Evolutionary conservation across 2,113 vertebrate species (phyloP).

Genomic region (Clinocottus analis): DNA sequence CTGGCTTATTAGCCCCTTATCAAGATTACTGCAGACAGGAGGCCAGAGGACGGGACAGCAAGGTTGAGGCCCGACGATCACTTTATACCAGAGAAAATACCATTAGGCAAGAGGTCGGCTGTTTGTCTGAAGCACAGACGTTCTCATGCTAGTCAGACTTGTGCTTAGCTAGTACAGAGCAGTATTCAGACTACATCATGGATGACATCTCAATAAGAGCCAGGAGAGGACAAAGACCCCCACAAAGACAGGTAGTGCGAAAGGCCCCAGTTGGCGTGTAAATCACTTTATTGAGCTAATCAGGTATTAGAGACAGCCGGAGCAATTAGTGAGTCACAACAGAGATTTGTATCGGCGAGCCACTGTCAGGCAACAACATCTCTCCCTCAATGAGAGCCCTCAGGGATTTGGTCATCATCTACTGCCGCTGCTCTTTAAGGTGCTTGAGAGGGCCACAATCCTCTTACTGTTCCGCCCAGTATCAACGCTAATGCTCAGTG

Average conservation of each 20-base stretch:
- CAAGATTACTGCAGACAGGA: conserved; percentile 61
- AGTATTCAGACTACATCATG: neutral
- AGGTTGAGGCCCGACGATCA: conserved; percentile 47
- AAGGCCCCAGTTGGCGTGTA: conserved; percentile 29
- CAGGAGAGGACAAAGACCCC: conserved; percentile 14
- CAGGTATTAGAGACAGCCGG: conserved; percentile 45
- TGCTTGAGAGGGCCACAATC: conserved; percentile 54
- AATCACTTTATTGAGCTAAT: conserved; percentile 61
- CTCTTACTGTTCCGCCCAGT: conserved; percentile 44
- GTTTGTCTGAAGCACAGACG: conserved; percentile 7
- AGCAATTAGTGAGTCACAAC: conserved; percentile 53
- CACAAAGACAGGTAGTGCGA: conserved; percentile 9
- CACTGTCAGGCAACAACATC: conserved; percentile 3
- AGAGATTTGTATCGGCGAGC: conserved; percentile 42
- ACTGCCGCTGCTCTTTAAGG: conserved; percentile 22
- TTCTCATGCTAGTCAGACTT: too few relatives aligned
- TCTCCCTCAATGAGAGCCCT: conserved; percentile 35
- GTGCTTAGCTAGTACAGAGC: too few relatives aligned
- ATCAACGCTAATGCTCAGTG: conserved; percentile 19
- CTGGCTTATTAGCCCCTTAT: conserved; percentile 64
- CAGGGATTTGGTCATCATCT: conserved; percentile 46
- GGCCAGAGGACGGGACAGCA: conserved; percentile 39
- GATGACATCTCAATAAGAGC: conserved; percentile 12
- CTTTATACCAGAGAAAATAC: conserved; percentile 53
- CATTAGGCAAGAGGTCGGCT: conserved; percentile 44